Conservation (phyloP, 2,797 vertebrate species). For the Hylomyscus alleni region DNA sequence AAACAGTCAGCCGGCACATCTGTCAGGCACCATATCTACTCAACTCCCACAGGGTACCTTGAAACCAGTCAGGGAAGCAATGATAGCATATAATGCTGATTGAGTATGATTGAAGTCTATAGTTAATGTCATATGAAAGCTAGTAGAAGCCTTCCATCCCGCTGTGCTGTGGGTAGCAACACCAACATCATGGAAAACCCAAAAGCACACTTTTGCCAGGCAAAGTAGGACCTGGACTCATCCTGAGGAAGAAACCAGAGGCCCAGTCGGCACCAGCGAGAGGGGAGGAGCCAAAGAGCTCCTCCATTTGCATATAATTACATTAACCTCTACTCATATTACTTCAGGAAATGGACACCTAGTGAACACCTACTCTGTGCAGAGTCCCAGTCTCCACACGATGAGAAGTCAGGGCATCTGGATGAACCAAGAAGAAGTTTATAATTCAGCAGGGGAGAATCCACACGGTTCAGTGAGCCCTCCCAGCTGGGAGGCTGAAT, state of each 20-base stretch:
- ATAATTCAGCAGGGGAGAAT: neutral
- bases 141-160: neutral
- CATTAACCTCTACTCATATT: neutral
- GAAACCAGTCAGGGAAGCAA: neutral
- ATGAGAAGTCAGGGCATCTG: neutral
- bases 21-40: neutral
- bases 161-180: neutral
- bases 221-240: fast-evolving
- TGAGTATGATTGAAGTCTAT: neutral
- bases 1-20: neutral
- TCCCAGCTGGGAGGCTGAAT: neutral
- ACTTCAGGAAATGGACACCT: neutral
- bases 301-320: neutral
- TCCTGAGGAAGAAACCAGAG: neutral
- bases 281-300: fast-evolving
- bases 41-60: neutral
- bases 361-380: neutral
- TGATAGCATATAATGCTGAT: neutral
- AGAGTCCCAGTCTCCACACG: neutral
- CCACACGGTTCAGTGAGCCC: neutral
- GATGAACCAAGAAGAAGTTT: neutral
- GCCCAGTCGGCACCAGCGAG: fast-evolving
- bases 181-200: fast-evolving
- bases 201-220: fast-evolving
- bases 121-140: neutral